Percentiles rank a stretch among this genome's conserved stretches.
These are phyloP conservation scores for Drosophila sp. DNA, from an alignment of 1,140 invertebrate genomes.

Conservation along the genomic window DNA sequence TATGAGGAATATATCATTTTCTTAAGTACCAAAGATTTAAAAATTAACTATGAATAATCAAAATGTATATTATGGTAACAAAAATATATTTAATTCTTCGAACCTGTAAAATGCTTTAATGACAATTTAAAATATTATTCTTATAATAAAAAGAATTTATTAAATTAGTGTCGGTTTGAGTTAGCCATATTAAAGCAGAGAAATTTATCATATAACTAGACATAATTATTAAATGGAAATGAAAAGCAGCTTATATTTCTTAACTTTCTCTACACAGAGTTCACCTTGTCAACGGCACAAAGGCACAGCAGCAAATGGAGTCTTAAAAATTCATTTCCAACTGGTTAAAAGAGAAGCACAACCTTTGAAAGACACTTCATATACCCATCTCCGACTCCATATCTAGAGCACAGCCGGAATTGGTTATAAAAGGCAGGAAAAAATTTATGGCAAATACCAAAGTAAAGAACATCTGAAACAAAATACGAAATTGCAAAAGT, in stretches of 20 bases:
- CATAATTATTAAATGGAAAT: neutral
- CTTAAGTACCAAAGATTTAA: too few relatives aligned
- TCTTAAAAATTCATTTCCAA: neutral
- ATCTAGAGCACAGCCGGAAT: slow-evolving; percentile 13
- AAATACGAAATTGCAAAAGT: slow-evolving; percentile 74
- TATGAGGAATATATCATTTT: too few relatives aligned
- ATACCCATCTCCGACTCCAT: slow-evolving; percentile 21
- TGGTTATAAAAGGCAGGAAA: slow-evolving; percentile 37
- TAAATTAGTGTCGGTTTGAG: neutral
- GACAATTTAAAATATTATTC: too few relatives aligned
- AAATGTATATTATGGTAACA: too few relatives aligned
- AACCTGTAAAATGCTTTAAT: too few relatives aligned
- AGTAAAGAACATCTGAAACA: slow-evolving; percentile 60
- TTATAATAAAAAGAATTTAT: too few relatives aligned
- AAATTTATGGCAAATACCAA: slow-evolving; percentile 54
- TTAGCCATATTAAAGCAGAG: neutral
- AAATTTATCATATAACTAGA: neutral
- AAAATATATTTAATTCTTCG: too few relatives aligned
- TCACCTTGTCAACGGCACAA: slow-evolving; percentile 8
- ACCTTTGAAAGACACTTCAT: slow-evolving; percentile 18
- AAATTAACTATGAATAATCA: too few relatives aligned
- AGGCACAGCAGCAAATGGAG: slow-evolving; percentile 3
- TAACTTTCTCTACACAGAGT: neutral
- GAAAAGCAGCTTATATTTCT: neutral
- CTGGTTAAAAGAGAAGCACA: slow-evolving; percentile 4